Base-by-base conservation (phyloP, 2,797 vertebrate species). In the Cirrhinus mrigala region DNA sequence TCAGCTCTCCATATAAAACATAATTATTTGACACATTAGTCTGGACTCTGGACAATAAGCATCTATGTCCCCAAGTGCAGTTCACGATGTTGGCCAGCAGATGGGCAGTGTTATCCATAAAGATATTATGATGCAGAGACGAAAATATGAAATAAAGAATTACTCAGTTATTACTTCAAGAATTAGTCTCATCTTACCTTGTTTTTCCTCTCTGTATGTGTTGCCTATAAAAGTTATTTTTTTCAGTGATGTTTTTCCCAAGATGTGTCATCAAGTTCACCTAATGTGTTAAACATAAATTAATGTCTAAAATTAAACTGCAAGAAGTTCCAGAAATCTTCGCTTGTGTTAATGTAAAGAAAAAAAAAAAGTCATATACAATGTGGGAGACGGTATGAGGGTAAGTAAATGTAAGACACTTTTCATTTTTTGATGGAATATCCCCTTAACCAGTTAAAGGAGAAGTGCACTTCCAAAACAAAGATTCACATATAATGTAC, bases 51-150 rank as follows among this genome's bases (percentile, higher is more conserved):
- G 20, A 50, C 56, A 48, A 48, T 74, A 62, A 4, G 9, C 24
- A 14, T 29, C 18, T 9, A 6, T 40, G 46, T 14, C 1, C 58
- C n/a, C 46, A 40, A 18, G 6, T 44, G 73, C 60, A 76, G 3
- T 76, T 48, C 16, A 68, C n/a, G 10, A 18, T 27, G 10, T 3
- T 54, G 82, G 54, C 46, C 73, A 83, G 73, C 73, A 83, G 82
- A 83, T 83, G 82, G 73, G 56, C 29, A 66, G 48, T 54, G 48
- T 40, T 16, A 16, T 50, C 44, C 5, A 52, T 40, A 9, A 46
- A 44, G 10, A 40, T 46, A 15, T 37, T 22, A 33, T 60, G 54
- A n/a, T 14, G 4, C 37, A n/a, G 1, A 24, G 3, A 74, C 46
- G 20, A 62, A 62, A 46, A 54, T 46, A 9, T n/a, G 11, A 52